phyloP scores from a whole-genome alignment of 2,888 invertebrate genomes.

The Troglohyphantes excavatus region DNA sequence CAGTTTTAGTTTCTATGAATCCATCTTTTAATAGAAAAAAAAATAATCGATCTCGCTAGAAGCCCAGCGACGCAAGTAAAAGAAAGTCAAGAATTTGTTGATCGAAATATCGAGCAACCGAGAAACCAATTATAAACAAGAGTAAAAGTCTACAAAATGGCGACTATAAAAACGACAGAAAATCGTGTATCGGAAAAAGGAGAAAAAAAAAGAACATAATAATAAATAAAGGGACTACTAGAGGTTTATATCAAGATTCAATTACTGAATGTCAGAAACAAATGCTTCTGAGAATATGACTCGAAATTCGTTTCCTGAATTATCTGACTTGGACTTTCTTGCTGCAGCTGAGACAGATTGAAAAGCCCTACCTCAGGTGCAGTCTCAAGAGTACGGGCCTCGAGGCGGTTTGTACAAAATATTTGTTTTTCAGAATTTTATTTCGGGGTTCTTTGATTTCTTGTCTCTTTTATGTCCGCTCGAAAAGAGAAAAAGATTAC shows the following conservation, averaged over 20 bases:
- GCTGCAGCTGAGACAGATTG: slow-evolving; percentile 39
- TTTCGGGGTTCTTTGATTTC: neutral
- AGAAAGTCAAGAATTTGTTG: slow-evolving; percentile 30
- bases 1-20: neutral
- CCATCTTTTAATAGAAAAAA: neutral
- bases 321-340: slow-evolving; percentile 33
- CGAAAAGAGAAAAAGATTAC: neutral
- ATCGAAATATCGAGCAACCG: slow-evolving; percentile 38
- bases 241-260: slow-evolving; percentile 70
- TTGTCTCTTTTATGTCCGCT: neutral
- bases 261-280: slow-evolving; percentile 67
- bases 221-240: slow-evolving; percentile 4
- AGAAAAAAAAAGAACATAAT: neutral
- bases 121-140: slow-evolving; percentile 57
- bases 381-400: slow-evolving; percentile 2
- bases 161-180: slow-evolving; percentile 31
- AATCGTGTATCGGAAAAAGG: slow-evolving; percentile 22
- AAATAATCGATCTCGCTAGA: neutral
- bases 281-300: slow-evolving; percentile 61
- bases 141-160: slow-evolving; percentile 37
- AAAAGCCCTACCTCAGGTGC: slow-evolving; percentile 25
- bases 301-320: slow-evolving; percentile 46
- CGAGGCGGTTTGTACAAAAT: neutral
- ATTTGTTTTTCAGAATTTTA: neutral
- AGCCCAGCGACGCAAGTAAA: neutral